phyloP scores from a whole-genome alignment of 2,888 invertebrate species.

The Schizotus pectinicornis region DNA sequence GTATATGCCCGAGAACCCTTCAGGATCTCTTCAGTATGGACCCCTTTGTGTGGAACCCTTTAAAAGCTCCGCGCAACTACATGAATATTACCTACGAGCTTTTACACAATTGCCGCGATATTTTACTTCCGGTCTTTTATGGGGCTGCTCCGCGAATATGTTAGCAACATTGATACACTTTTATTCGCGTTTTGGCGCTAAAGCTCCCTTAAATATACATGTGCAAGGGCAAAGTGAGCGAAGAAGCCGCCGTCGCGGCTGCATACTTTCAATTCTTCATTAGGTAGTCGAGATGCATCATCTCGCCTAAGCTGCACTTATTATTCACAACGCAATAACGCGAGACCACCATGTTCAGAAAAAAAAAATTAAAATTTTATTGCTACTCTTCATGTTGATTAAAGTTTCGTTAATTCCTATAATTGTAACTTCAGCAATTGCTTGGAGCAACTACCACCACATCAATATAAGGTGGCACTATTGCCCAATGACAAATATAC shows the following conservation, averaged over 20 bases:
- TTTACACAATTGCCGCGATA: slow-evolving; percentile 40
- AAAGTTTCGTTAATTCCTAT: too few species aligned
- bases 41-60: slow-evolving; percentile 34
- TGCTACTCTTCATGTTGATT: too few species aligned
- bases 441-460: too few species aligned
- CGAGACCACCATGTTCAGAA: too few species aligned
- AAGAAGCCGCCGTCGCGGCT: neutral
- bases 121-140: slow-evolving; percentile 39
- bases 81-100: slow-evolving; percentile 38
- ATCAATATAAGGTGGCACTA: too few species aligned
- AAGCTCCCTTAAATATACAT: slow-evolving; percentile 23
- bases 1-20: slow-evolving; percentile 30
- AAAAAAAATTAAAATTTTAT: too few species aligned
- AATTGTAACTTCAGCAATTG: too few species aligned
- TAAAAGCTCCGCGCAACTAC: slow-evolving; percentile 37
- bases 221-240: neutral
- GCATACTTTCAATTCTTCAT: slow-evolving; percentile 12
- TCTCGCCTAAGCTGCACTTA: too few species aligned
- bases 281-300: neutral
- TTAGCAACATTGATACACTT: slow-evolving; percentile 31
- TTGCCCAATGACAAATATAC: too few species aligned
- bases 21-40: slow-evolving; percentile 38
- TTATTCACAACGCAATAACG: too few species aligned
- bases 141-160: slow-evolving; percentile 29
- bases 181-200: slow-evolving; percentile 13